These are phyloP conservation scores for Merodon equestris DNA, from an alignment of 2,888 invertebrate species.

Conservation along the genomic window DNA sequence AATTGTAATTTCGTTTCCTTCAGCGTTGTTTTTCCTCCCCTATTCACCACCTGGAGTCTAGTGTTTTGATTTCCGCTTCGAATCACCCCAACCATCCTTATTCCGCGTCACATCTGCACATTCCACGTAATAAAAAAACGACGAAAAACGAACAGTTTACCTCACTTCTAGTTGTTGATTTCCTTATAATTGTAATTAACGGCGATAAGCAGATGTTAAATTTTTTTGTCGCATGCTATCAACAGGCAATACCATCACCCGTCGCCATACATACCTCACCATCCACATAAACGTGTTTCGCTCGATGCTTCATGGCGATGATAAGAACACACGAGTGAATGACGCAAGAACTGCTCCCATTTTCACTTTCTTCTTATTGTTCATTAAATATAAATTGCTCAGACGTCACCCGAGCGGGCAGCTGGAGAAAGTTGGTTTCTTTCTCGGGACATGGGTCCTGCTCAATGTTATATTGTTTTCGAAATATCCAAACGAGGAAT, in stretches of 20 bases:
- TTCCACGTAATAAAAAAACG: background rate
- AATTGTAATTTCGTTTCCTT: background rate
- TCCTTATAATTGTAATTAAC: conserved; percentile 43
- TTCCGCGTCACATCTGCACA: conserved; percentile 10
- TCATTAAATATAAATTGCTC: background rate
- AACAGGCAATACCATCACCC: background rate
- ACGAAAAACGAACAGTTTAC: conserved; percentile 14
- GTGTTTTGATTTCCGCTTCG: conserved; percentile 47
- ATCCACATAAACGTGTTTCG: conserved; percentile 4
- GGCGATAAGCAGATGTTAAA: conserved; percentile 46
- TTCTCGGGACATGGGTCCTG: background rate
- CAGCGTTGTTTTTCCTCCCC: background rate
- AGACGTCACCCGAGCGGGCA: conserved; percentile 1
- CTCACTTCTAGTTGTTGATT: conserved; percentile 40
- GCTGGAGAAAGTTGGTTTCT: conserved; percentile 1
- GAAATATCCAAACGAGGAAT: conserved; percentile 2
- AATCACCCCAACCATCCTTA: conserved; percentile 9
- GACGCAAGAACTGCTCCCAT: conserved; percentile 20
- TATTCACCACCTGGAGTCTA: conserved; percentile 30
- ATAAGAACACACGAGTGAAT: conserved; percentile 16
- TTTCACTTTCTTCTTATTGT: background rate
- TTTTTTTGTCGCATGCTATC: conserved; percentile 26
- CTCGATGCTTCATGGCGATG: background rate
- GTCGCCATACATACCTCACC: background rate
- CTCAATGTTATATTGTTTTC: background rate